Evolutionary conservation across 2,797 vertebrate species (phyloP).

Genomic region (Parotocinclus haroldoi): DNA sequence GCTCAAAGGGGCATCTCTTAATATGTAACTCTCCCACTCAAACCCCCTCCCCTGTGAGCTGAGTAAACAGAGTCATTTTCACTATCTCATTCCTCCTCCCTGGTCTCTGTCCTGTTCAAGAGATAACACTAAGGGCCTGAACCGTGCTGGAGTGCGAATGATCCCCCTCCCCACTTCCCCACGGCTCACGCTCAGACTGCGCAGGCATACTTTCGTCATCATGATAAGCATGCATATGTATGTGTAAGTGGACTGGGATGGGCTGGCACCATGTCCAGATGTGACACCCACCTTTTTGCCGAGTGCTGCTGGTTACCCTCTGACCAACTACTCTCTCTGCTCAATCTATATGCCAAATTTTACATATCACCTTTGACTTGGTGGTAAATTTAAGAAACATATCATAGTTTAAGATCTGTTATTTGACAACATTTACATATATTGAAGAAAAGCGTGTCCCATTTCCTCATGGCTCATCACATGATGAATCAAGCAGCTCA

Average conservation of each 20-base stretch:
- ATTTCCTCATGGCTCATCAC: background rate
- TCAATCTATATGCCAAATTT: no score
- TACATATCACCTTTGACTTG: no score
- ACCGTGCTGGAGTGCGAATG: no score
- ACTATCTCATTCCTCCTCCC: slow-evolving; percentile 41
- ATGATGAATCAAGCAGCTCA: background rate
- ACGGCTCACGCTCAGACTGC: no score
- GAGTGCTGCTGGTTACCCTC: background rate
- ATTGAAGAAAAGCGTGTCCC: background rate
- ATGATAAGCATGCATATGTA: no score
- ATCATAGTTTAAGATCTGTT: no score
- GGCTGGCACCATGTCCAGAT: background rate
- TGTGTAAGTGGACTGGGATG: no score
- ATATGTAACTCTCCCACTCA: background rate
- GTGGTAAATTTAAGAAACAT: no score
- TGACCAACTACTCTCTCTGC: no score
- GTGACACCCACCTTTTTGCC: slow-evolving; percentile 8
- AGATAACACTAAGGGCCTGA: slow-evolving; percentile 45
- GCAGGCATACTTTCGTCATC: no score
- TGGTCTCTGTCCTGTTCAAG: slow-evolving; percentile 43
- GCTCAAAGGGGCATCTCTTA: background rate
- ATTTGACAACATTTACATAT: no score
- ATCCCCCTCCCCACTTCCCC: no score
- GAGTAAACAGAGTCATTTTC: slow-evolving; percentile 57
- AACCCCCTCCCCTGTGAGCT: slow-evolving; percentile 25